Percentiles rank a stretch among this genome's conserved stretches.
Conservation (phyloP, 2,113 vertebrate genomes). For the Bolborhynchus lineola region DNA sequence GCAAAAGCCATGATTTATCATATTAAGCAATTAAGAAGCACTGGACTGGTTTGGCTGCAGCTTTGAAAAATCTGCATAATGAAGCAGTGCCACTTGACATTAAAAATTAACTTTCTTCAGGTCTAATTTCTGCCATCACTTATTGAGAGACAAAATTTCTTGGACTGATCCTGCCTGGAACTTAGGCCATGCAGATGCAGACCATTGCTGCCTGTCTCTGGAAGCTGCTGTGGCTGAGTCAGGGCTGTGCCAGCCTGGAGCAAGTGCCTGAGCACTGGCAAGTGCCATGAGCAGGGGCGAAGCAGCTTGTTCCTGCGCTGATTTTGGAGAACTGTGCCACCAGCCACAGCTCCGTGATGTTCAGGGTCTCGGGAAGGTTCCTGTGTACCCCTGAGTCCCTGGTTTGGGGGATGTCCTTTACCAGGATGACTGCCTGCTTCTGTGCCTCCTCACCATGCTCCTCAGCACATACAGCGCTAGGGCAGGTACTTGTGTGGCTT, state of each 20-base stretch:
- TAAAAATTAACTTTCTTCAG: neutral
- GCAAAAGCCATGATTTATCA: slow-evolving; percentile 30
- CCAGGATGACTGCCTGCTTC: neutral
- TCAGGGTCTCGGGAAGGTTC: fast-evolving
- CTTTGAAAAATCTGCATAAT: slow-evolving; percentile 2
- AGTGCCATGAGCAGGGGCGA: fast-evolving
- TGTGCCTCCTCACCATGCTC: neutral
- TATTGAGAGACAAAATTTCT: neutral
- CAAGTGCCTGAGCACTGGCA: fast-evolving
- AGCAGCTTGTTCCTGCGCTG: fast-evolving
- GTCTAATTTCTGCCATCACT: neutral
- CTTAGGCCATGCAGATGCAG: neutral
- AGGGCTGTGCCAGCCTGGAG: neutral
- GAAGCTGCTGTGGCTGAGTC: neutral
- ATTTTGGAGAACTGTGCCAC: neutral
- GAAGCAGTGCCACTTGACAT: slow-evolving; percentile 19
- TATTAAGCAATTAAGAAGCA: slow-evolving; percentile 29
- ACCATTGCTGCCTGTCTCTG: neutral
- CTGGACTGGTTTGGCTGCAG: neutral
- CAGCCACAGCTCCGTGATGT: fast-evolving
- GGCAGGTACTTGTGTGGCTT: neutral
- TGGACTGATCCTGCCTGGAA: fast-evolving
- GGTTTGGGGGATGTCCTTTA: neutral
- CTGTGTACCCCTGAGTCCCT: neutral
- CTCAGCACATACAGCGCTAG: fast-evolving